Evolutionary conservation across 2,888 invertebrate species (phyloP).

Genomic region (Brenthis ino): DNA sequence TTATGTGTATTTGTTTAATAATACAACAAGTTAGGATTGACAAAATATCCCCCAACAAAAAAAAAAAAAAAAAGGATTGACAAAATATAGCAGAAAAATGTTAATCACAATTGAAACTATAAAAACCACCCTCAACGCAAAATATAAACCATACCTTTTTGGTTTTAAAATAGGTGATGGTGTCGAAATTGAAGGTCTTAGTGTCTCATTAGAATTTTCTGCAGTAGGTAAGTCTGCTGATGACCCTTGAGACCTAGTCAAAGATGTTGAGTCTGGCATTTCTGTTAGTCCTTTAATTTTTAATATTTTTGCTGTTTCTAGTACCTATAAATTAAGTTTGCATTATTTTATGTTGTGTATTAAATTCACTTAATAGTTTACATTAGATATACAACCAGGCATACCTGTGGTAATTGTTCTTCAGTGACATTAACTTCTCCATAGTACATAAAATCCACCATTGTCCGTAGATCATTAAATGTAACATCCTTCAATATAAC

Average conservation of each 20-base stretch:
- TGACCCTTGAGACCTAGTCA: slow-evolving; percentile 87
- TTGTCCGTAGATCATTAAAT: slow-evolving; percentile 91
- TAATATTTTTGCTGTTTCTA: slow-evolving; percentile 92
- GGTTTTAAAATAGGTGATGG: slow-evolving; percentile 78
- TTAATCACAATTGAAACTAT: no score
- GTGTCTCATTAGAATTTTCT: slow-evolving; percentile 82
- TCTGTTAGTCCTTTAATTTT: slow-evolving; percentile 95
- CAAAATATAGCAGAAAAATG: background rate
- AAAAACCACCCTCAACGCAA: no score
- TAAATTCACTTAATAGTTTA: no score
- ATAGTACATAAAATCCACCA: slow-evolving; percentile 96
- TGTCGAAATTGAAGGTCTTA: slow-evolving; percentile 84
- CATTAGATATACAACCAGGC: slow-evolving; percentile 10
- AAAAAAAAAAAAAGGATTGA: no score
- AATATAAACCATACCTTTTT: slow-evolving; percentile 63
- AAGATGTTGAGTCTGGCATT: slow-evolving; percentile 89
- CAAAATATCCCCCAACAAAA: no score
- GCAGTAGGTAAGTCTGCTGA: slow-evolving; percentile 79
- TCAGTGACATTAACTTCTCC: slow-evolving; percentile 96
- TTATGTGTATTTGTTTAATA: no score
- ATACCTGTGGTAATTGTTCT: slow-evolving; percentile 89
- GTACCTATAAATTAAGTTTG: slow-evolving; percentile 64
- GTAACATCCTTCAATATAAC: slow-evolving; percentile 95
- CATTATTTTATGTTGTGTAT: background rate
- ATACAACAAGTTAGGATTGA: no score